Base-by-base conservation (phyloP, 2,888 invertebrate species). In the Netelia inedita region DNA sequence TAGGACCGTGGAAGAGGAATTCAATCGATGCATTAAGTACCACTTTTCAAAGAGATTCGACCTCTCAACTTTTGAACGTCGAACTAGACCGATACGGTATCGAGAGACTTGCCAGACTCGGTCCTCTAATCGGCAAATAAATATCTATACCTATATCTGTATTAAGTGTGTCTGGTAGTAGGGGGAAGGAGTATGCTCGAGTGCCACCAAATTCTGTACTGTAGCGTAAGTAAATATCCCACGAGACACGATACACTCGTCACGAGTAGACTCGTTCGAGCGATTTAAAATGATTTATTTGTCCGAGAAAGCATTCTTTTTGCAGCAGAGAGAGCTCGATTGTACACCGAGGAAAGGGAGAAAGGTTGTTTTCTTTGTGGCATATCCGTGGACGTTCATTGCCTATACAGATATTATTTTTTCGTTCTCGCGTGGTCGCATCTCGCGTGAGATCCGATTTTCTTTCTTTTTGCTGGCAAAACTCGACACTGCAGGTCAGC, bases 231-330 rank as follows among this genome's bases (percentile, higher is more conserved):
- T 6, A 35, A 35, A 6, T 23, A 61, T 59, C 59, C 28, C 9
- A n/a, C n/a, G 55, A 53, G 71, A 53, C 2, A 16, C 41, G 8
- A 8, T 55, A 55, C 41, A 21, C 46, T 59, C 57, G 14, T 35
- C 14, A 28, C 41, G 46, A 59, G 43, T 46, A 28, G 66, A 16
- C 19, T 57, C n/a, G 14, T 80, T 43, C 43, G 28, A 46, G 21
- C 28, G 59, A n/a, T 63, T 71, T 41, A 2, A 41, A 41, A 57
- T 65, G 21, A 79, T 79, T 50, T 78, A 73, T 69, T 74, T 69
- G n/a, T 46, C 50, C 16, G 16, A 10, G 43, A 78, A 57, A 35
- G 43, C 46, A 46, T 68, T n/a, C 9, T 35, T 53, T 16, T 41
- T 35, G 35, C 35, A 35, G n/a, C n/a, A n/a, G n/a, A n/a, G 35